These are phyloP conservation scores for Drosophila tropicalis DNA, from an alignment of 1,140 invertebrate species.

Conservation along the genomic window DNA sequence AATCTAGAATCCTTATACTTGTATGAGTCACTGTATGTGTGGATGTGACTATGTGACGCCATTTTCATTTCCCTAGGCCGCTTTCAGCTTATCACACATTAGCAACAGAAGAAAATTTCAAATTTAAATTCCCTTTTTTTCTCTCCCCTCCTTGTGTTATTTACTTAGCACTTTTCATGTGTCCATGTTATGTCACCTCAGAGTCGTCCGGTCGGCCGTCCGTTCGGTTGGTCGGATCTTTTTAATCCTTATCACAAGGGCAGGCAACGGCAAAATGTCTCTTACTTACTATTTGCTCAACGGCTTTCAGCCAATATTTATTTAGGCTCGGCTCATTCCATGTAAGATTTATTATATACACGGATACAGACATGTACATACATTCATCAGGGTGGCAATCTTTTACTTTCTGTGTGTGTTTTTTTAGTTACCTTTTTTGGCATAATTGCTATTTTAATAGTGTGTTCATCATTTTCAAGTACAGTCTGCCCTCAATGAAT, in stretches of 20 bases:
- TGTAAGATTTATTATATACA: slow-evolving; percentile 44
- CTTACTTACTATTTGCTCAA: slow-evolving; percentile 43
- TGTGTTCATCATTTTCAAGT: slow-evolving; percentile 28
- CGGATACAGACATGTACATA: not conserved
- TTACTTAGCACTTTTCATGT: slow-evolving; percentile 71
- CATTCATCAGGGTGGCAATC: slow-evolving; percentile 8
- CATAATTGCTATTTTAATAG: slow-evolving; percentile 75
- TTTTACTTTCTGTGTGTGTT: slow-evolving; percentile 16
- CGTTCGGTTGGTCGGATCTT: slow-evolving; percentile 29
- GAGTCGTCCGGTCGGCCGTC: slow-evolving; percentile 1
- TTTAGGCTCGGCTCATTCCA: slow-evolving; percentile 59
- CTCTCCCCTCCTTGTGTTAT: slow-evolving; percentile 28
- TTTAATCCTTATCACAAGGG: slow-evolving; percentile 73
- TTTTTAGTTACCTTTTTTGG: slow-evolving; percentile 42
- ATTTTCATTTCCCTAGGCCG: slow-evolving; percentile 23
- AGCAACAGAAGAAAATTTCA: slow-evolving; percentile 4
- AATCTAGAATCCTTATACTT: not conserved
- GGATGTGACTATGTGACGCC: not conserved
- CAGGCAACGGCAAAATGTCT: slow-evolving; percentile 18
- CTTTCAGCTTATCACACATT: slow-evolving; percentile 42
- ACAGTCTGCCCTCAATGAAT: slow-evolving; percentile 45
- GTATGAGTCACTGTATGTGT: too few relatives aligned
- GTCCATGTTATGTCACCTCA: slow-evolving; percentile 47
- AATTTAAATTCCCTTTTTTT: slow-evolving; percentile 34
- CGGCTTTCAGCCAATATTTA: slow-evolving; percentile 70